Conservation (phyloP, 2,888 invertebrate genomes). For the Acanthococcus lagerstroemiae region DNA sequence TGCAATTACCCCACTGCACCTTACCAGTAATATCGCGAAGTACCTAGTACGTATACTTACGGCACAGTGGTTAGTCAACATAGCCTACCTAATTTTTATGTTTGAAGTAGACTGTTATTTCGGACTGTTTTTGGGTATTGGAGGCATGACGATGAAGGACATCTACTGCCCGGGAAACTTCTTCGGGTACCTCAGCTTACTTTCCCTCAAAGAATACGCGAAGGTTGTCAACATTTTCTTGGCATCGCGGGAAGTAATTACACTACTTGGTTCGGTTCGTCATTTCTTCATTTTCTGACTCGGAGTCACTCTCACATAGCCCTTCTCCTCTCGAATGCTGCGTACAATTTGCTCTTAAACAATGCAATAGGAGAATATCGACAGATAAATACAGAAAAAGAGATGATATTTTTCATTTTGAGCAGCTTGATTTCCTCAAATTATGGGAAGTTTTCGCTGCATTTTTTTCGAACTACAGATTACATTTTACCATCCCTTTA, state of each 20-base stretch:
- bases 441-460: neutral
- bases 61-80: neutral
- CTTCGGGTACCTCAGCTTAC: neutral
- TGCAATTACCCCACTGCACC: no score
- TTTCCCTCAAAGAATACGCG: neutral
- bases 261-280: neutral
- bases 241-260: neutral
- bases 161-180: neutral
- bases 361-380: no score
- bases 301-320: neutral
- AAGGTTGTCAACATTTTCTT: neutral
- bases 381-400: no score
- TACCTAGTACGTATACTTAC: neutral
- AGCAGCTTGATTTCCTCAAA: neutral
- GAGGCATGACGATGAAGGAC: neutral
- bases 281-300: neutral
- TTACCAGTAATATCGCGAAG: no score
- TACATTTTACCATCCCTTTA: neutral
- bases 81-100: neutral
- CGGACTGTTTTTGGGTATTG: neutral
- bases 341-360: no score
- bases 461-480: neutral
- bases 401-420: neutral
- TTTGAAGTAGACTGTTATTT: neutral
- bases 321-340: no score